Evolutionary conservation across 64 coral and sea anemone species (phyloP).

Genomic region (Montipora cactus): DNA sequence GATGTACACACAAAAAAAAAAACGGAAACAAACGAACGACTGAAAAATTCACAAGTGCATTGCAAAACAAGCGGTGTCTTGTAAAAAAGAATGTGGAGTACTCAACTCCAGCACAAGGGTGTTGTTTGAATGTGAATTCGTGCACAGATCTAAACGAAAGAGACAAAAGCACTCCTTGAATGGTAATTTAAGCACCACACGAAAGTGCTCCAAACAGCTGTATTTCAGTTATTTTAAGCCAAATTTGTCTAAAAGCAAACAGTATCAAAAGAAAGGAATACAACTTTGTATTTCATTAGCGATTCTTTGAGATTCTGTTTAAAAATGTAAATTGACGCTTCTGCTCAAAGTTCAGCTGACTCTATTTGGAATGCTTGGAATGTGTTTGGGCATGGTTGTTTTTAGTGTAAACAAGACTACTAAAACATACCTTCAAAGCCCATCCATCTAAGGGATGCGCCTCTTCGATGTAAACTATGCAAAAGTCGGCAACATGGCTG

Average conservation of each 20-base stretch:
- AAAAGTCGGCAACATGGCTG: slow-evolving; percentile 85
- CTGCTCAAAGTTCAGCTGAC: not conserved
- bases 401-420: not conserved
- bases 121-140: not conserved
- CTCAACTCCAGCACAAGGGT: not conserved
- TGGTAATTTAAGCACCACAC: not conserved
- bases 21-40: too few relatives aligned
- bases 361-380: not conserved
- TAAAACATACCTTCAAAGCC: slow-evolving; percentile 82
- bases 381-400: slow-evolving; percentile 18
- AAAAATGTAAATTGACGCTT: not conserved
- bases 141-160: not conserved
- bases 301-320: not conserved
- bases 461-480: slow-evolving; percentile 87
- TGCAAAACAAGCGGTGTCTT: too few relatives aligned
- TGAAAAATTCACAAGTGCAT: too few relatives aligned
- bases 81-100: too few relatives aligned
- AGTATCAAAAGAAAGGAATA: too few relatives aligned
- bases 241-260: not conserved
- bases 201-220: not conserved
- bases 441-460: slow-evolving; percentile 89
- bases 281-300: not conserved
- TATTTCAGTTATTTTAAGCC: not conserved
- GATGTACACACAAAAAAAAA: too few relatives aligned
- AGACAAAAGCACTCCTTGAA: not conserved